phyloP scores from a whole-genome alignment of 2,113 vertebrate species.

The Scytalopus superciliaris region DNA sequence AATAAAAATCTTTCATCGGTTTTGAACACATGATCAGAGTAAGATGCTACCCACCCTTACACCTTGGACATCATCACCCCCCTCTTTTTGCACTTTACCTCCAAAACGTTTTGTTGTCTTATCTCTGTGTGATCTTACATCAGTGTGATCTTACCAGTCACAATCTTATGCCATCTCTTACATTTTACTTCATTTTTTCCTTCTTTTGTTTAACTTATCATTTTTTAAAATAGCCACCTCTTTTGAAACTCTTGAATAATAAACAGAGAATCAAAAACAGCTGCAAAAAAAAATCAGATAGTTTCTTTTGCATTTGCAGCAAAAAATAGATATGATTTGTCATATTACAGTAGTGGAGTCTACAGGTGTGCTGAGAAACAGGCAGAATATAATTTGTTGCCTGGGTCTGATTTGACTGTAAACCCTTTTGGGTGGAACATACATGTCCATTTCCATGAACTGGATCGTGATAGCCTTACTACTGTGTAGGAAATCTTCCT shows the following conservation, averaged over 20 bases:
- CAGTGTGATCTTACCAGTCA: neutral
- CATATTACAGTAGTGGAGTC: neutral
- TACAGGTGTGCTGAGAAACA: neutral
- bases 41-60: neutral
- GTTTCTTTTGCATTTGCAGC: neutral
- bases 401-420: neutral
- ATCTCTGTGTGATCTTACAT: neutral
- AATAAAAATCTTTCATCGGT: neutral
- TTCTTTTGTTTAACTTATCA: neutral
- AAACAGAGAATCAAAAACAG: neutral
- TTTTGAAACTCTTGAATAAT: neutral
- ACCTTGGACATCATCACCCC: neutral
- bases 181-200: neutral
- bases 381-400: neutral
- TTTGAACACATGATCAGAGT: neutral
- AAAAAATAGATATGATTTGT: neutral
- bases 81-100: neutral
- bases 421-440: neutral
- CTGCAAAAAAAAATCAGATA: neutral
- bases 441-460: accelerated
- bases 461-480: neutral
- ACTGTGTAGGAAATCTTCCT: neutral
- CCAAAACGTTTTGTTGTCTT: neutral
- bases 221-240: neutral
- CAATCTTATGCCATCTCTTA: neutral